Evolutionary conservation across 2,888 invertebrate species (phyloP), one percentile per base, ranked within the genome.

Genomic region (Nipponacmea schrenckii): DNA sequence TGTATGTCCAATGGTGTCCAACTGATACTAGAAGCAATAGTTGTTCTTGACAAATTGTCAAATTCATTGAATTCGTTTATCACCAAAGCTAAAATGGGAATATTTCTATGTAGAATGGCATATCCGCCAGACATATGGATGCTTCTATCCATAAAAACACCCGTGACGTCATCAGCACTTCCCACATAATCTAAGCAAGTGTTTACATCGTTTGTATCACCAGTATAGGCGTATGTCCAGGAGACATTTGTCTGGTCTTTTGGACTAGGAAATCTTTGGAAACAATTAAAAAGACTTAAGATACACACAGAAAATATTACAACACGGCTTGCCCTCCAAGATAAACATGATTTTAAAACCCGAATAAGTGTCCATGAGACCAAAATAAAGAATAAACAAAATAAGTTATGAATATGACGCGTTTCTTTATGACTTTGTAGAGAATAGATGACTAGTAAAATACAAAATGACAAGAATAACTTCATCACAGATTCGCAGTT

Each of bases 351-450:
- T 14, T 56, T 56, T 20, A 56, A 56, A 56, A 10, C n/a, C 12
- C 12, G 24, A 56, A 10, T 24, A 24, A 56, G 3, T 24, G 24
- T 56, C 56, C 56, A 20, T 1, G 56, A 10, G 20, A 56, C 14
- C 20, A 56, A 24, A 14, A 56, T 24, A 24, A 12, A 56, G 24
- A 24, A 56, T 56, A 56, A 56, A 56, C 56, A 56, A 14, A 56
- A 56, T 24, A 56, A 24, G 14, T 56, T 20, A 24, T 56, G 56
- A 24, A 56, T 56, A 17, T 56, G 56, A 10, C 56, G 67, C 2
- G 79, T 62, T 77, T 85, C 85, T 68, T 84, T 85, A 70, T 85
- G 84, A 7, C 78, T 78, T 67, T 79, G 79, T 15, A 70, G 62
- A 44, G 82, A 81, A 74, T 83, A 84, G 14, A 79, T 56, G 10